Evolutionary conservation across 2,113 vertebrate genomes (phyloP), one percentile per base, ranked within the genome.

Genomic region (Pongo pygmaeus): DNA sequence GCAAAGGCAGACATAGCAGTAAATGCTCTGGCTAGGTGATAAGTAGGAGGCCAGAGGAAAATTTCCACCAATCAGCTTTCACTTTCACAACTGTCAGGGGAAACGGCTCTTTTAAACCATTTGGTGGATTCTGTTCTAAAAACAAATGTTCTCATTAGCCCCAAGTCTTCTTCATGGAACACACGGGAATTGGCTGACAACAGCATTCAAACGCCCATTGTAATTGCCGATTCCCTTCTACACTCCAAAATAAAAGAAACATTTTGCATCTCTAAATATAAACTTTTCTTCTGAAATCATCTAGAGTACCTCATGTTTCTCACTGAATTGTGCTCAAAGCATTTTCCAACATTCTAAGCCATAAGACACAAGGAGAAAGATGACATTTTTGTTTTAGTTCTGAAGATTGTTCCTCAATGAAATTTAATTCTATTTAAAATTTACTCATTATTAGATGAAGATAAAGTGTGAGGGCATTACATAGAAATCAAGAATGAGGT

Each of bases 121-220:
- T 16, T 18, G 23, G 17, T 25, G 11, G 9, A 35, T 13, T 25
- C 17, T 13, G 8, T 5, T 52, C 23, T 6, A 1, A 6, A 32
- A 8, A 14, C 40, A 67, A 13, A 40, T 1, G 3, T 23, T 40
- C 27, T n/a, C 2, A 5, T 18, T 2, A 35, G 38, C 0, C 38
- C 0, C 8, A 48, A 18, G 2, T 1, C 23, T 9, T 25, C 0
- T 4, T 50, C 35, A 0, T 1, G 0, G 52, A 27, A 35, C 27
- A 16, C 1, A 5, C 11, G 1, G 1, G n/a, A 13, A 3, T 3
- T 3, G 30, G 48, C 8, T 3, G 25, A 30, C 4, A 4, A 5
- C 23, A 3, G 0, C 4, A 0, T 40, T 3, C 8, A 5, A 8
- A 12, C 0, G 0, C 5, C 50, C 52, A 3, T 0, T 7, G n/a